These are phyloP conservation scores for Leptothorax acervorum DNA, from an alignment of 2,888 invertebrate genomes.

Conservation along the genomic window DNA sequence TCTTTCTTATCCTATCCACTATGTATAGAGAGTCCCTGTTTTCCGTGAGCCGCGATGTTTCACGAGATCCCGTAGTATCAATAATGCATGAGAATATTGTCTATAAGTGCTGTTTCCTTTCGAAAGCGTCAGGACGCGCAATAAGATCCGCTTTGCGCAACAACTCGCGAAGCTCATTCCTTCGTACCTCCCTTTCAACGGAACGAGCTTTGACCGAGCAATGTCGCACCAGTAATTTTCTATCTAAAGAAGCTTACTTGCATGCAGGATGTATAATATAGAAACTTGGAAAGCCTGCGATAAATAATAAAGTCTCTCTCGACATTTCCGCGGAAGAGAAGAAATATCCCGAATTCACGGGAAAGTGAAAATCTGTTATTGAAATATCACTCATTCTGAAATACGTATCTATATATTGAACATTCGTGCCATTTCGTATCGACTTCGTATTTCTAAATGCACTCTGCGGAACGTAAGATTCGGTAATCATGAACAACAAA, in stretches of 20 bases:
- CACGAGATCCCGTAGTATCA: not conserved
- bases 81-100: constrained; percentile 43
- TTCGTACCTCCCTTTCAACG: not conserved
- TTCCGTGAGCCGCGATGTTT: not conserved
- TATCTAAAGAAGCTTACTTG: constrained; percentile 19
- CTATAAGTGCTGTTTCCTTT: constrained; percentile 25
- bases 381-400: not conserved
- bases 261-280: not conserved
- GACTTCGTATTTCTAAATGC: not conserved
- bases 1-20: constrained; percentile 11
- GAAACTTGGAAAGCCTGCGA: not conserved
- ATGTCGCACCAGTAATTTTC: constrained; percentile 9
- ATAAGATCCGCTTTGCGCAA: not conserved
- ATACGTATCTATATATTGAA: not conserved
- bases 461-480: not conserved
- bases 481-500: not conserved
- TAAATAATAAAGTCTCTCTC: not conserved
- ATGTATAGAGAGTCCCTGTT: not conserved
- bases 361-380: not conserved
- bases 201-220: constrained; percentile 4
- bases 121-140: constrained; percentile 13
- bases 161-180: constrained; percentile 4
- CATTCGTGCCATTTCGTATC: not conserved
- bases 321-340: not conserved
- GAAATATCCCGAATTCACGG: not conserved